Evolutionary conservation across 2,888 invertebrate genomes (phyloP).

Genomic region (Ophioninae sp.): DNA sequence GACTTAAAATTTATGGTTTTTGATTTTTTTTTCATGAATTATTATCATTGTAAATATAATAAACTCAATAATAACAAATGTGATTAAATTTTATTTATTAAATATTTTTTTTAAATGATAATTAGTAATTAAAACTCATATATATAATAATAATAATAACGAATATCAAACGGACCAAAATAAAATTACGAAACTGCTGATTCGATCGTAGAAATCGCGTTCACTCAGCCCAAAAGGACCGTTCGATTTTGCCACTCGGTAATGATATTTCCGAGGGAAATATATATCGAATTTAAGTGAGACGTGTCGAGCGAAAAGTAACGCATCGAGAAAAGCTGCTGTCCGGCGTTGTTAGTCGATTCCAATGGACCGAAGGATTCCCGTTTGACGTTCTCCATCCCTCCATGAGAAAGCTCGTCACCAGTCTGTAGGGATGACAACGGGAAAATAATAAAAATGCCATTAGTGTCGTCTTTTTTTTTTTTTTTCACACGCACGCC

Average conservation of each 20-base stretch:
- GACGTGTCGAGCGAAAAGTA: conserved; percentile 59
- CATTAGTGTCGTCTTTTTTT: conserved; percentile 77
- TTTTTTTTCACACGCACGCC: conserved; percentile 63
- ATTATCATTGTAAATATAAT: no score
- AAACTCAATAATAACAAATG: no score
- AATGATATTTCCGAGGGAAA: conserved; percentile 13
- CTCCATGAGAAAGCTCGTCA: conserved; percentile 35
- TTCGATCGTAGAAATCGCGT: conserved; percentile 1
- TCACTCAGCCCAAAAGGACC: not conserved
- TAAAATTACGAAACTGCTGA: not conserved
- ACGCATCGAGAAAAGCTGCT: conserved; percentile 67
- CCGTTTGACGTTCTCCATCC: conserved; percentile 43
- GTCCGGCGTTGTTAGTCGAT: conserved; percentile 75
- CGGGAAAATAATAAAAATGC: conserved; percentile 80
- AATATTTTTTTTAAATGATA: no score
- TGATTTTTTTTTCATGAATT: no score
- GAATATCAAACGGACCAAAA: not conserved
- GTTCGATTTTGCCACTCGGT: not conserved
- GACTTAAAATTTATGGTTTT: no score
- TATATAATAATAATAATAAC: no score
- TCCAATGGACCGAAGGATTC: conserved; percentile 77
- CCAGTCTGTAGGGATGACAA: conserved; percentile 55
- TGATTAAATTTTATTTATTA: no score
- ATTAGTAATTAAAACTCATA: no score
- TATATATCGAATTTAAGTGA: conserved; percentile 56